A percentile compares a stretch with the other conserved stretches of the same genome.
phyloP scores from a whole-genome alignment of 2,113 vertebrate genomes.

The Suricata suricatta region DNA sequence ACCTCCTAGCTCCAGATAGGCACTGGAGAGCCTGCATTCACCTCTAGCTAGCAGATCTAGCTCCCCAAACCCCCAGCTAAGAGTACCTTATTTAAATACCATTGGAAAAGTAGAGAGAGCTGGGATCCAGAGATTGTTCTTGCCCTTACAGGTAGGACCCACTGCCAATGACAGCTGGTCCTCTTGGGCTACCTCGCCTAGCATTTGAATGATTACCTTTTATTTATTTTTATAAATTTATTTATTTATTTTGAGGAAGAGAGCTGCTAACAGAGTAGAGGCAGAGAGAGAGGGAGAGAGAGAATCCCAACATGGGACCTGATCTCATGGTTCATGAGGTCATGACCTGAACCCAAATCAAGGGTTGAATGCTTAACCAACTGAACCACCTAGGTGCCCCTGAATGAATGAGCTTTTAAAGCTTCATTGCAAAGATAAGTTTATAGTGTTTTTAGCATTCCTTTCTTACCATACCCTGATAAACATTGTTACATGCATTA shows the following conservation, averaged over 20 bases:
- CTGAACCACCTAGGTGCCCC: too few relatives aligned
- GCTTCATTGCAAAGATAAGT: background rate
- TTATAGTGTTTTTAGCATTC: background rate
- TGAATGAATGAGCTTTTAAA: background rate
- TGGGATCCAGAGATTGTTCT: background rate
- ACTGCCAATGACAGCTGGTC: background rate
- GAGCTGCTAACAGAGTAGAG: too few relatives aligned
- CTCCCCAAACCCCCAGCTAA: background rate
- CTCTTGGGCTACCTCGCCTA: background rate
- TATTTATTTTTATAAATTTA: background rate
- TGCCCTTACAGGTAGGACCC: background rate
- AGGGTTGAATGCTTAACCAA: too few relatives aligned
- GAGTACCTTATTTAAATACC: background rate
- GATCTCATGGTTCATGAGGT: too few relatives aligned
- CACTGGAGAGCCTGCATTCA: background rate
- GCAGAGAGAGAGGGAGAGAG: too few relatives aligned
- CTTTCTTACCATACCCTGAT: background rate
- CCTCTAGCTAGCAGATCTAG: background rate
- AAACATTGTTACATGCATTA: background rate
- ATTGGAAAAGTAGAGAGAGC: background rate
- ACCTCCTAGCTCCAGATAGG: background rate
- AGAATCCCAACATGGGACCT: too few relatives aligned
- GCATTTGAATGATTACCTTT: background rate
- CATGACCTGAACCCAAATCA: too few relatives aligned
- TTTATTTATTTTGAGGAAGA: too few relatives aligned